Evolutionary conservation across 2,888 invertebrate genomes (phyloP).

Genomic region (Thysanoteuthis rhombus): DNA sequence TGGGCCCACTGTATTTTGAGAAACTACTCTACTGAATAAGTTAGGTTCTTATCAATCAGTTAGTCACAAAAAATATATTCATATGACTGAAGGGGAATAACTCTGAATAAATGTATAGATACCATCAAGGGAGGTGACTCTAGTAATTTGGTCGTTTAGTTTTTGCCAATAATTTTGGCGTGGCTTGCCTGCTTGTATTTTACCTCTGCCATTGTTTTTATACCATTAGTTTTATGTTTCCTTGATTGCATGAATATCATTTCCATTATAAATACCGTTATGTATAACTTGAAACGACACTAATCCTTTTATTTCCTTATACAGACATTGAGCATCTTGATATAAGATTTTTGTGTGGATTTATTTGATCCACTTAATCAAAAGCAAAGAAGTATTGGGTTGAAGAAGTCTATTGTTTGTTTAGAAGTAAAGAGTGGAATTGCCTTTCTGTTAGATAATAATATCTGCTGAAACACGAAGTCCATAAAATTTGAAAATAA

Average conservation of each 20-base stretch:
- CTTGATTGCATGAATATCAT: neutral
- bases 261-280: neutral
- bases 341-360: neutral
- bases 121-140: neutral
- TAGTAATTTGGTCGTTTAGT: neutral
- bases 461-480: neutral
- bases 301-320: neutral
- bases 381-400: neutral
- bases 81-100: neutral
- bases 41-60: too few species aligned
- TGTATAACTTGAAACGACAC: neutral
- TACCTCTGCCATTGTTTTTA: neutral
- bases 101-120: too few species aligned
- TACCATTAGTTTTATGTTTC: neutral
- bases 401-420: neutral
- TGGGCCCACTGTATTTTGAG: too few species aligned
- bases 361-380: neutral
- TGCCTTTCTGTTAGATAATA: neutral
- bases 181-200: neutral
- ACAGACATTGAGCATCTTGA: neutral
- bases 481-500: neutral
- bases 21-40: too few species aligned
- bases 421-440: neutral
- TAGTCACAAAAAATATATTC: too few species aligned
- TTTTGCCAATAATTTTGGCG: neutral